Percentiles rank a stretch among this genome's conserved stretches.
phyloP scores from a whole-genome alignment of 2,113 vertebrate genomes.

The Taxidea taxus region DNA sequence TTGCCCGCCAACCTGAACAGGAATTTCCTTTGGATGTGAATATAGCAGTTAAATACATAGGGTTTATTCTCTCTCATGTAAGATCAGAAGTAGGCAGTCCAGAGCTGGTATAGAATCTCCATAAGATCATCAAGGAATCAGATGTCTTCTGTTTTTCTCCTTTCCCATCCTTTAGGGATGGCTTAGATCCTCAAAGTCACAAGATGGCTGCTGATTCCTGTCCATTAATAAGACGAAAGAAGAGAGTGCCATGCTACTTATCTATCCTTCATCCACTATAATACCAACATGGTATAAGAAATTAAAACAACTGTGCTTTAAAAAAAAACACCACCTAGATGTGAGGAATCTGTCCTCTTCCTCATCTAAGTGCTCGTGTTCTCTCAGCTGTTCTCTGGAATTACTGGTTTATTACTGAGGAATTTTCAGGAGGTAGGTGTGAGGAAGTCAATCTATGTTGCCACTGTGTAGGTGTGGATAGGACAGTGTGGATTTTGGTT shows the following conservation, averaged over 20 bases:
- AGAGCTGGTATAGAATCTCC: background rate
- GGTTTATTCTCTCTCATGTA: background rate
- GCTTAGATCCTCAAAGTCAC: background rate
- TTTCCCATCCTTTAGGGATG: background rate
- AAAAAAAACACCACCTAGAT: conserved; percentile 68
- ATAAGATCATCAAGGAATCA: background rate
- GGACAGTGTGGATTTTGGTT: conserved; percentile 90
- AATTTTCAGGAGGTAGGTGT: conserved; percentile 87
- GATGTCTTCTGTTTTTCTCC: background rate
- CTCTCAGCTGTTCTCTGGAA: conserved; percentile 91
- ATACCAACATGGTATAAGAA: conserved; percentile 87
- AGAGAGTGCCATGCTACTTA: conserved; percentile 70
- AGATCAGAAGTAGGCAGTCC: background rate
- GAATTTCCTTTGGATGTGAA: background rate
- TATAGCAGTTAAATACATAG: background rate
- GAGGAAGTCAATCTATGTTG: conserved; percentile 85
- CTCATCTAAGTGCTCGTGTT: conserved; percentile 88
- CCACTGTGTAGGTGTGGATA: conserved; percentile 88
- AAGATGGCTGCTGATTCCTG: conserved; percentile 55
- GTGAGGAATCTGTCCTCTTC: conserved; percentile 90
- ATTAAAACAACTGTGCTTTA: conserved; percentile 86
- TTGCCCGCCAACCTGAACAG: background rate
- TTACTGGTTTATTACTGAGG: conserved; percentile 92
- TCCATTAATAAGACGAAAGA: conserved; percentile 80
- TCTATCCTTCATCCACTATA: conserved; percentile 80